Conservation (phyloP, 2,113 vertebrate species). For the Sylvicapra grimmia region DNA sequence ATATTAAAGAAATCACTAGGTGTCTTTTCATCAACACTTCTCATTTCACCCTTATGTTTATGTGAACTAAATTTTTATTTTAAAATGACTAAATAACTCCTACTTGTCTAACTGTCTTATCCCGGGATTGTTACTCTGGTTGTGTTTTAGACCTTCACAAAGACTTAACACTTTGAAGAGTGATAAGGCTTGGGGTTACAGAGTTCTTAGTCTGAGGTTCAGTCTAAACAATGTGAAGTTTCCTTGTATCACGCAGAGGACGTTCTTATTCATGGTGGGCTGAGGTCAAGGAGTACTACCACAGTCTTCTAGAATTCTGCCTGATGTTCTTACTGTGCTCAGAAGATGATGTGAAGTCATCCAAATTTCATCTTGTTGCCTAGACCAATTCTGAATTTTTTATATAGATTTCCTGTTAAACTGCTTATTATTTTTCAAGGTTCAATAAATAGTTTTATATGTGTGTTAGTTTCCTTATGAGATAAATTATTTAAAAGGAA, state of each 20-base stretch:
- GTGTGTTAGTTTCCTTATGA: background rate
- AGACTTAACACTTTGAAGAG: background rate
- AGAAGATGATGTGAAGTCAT: background rate
- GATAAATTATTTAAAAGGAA: background rate
- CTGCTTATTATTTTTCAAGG: background rate
- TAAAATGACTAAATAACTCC: background rate
- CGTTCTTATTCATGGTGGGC: background rate
- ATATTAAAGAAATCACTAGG: background rate
- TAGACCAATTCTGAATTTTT: background rate
- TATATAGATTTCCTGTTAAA: background rate
- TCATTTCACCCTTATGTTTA: conserved; percentile 6
- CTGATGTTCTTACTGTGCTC: background rate
- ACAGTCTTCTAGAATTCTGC: background rate
- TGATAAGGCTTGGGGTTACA: background rate
- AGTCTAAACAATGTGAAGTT: background rate
- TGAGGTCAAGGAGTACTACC: background rate
- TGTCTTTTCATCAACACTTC: background rate
- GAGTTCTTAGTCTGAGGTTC: background rate
- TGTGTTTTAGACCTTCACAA: conserved; percentile 2
- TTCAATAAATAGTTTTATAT: background rate
- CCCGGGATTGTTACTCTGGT: background rate
- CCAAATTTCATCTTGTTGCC: background rate
- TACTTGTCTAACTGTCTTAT: background rate
- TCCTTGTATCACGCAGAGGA: background rate
- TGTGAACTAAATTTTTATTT: conserved; percentile 49